Evolutionary conservation across 2,797 vertebrate species (phyloP).

Genomic region (Dryobates pubescens): DNA sequence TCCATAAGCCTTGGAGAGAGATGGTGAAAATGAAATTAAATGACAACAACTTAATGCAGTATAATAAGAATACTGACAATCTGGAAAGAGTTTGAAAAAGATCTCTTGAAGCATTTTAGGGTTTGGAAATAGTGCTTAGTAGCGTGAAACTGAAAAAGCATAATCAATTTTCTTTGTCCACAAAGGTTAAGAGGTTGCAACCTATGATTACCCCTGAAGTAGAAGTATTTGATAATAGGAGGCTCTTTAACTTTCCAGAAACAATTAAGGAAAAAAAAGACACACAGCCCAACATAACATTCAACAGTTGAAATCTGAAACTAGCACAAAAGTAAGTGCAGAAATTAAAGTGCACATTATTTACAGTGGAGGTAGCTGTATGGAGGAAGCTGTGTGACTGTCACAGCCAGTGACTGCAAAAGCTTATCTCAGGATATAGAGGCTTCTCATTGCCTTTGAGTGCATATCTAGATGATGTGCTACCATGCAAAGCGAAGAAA

Average conservation of each 20-base stretch:
- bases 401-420: not conserved
- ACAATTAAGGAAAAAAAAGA: not conserved
- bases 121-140: conserved; percentile 11
- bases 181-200: conserved; percentile 25
- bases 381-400: not conserved
- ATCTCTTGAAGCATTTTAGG: not conserved
- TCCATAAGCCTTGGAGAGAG: not conserved
- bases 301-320: not conserved
- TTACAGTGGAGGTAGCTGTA: not conserved
- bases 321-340: not conserved
- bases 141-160: not conserved
- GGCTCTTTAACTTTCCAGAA: not conserved
- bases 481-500: not conserved
- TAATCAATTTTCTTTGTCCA: conserved; percentile 14
- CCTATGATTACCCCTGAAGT: conserved; percentile 13
- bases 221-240: not conserved
- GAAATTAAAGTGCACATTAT: not conserved
- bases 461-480: not conserved
- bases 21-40: not conserved
- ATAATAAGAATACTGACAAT: not conserved
- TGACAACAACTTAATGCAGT: not conserved
- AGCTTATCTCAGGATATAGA: conserved; percentile 11
- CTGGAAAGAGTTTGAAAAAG: not conserved
- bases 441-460: conserved; percentile 9
- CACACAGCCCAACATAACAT: not conserved